Evolutionary conservation across 2,113 vertebrate genomes (phyloP).

Genomic region (Marmota flaviventris): DNA sequence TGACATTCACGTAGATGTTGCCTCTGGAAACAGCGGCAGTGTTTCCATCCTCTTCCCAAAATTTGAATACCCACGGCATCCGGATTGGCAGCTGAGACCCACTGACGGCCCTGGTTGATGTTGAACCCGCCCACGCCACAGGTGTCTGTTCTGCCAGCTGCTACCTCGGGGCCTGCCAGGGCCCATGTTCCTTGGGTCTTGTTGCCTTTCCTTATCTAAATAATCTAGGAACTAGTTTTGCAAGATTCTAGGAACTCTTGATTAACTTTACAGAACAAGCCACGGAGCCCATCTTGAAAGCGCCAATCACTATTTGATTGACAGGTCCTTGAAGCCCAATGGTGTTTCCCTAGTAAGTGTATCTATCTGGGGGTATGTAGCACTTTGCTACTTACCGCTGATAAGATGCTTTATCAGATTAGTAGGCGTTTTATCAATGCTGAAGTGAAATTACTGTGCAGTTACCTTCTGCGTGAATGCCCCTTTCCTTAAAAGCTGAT

Average conservation of each 20-base stretch:
- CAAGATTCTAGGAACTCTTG: neutral
- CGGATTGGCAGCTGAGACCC: neutral
- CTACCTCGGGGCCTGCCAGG: fast-evolving
- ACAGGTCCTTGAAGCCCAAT: neutral
- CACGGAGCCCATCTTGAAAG: neutral
- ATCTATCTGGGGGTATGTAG: no score
- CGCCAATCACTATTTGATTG: neutral
- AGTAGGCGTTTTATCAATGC: neutral
- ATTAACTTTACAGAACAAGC: neutral
- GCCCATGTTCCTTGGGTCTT: no score
- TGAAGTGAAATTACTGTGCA: neutral
- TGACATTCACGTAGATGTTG: neutral
- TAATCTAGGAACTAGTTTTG: neutral
- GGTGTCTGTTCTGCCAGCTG: no score
- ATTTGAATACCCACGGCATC: neutral
- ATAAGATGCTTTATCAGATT: neutral
- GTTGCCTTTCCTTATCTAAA: neutral
- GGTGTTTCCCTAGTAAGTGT: neutral
- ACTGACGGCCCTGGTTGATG: no score
- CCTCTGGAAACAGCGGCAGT: neutral
- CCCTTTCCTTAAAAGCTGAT: neutral
- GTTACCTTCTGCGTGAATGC: neutral
- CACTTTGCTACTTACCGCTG: neutral
- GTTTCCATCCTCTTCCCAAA: neutral
- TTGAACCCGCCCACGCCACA: neutral